Evolutionary conservation across 2,888 invertebrate genomes (phyloP).

Genomic region (Encarsia formosa): DNA sequence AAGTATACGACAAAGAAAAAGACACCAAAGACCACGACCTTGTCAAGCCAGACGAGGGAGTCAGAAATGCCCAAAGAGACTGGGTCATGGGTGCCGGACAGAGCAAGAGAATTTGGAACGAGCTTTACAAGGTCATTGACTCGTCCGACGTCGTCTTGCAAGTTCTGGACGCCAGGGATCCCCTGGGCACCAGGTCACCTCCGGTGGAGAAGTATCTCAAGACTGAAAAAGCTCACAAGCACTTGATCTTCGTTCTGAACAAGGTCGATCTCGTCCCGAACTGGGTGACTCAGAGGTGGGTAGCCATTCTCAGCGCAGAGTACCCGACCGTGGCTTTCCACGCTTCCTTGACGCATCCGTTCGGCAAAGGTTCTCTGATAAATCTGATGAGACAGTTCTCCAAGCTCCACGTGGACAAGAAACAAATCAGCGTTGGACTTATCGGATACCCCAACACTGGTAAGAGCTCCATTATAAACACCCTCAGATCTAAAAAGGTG

Average conservation of each 20-base stretch:
- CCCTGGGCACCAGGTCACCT: conserved; percentile 90
- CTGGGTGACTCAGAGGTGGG: conserved; percentile 98
- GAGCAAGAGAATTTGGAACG: conserved; percentile 97
- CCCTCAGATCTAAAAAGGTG: conserved; percentile 91
- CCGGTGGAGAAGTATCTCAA: conserved; percentile 84
- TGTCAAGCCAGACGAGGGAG: conserved; percentile 74
- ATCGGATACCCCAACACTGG: conserved; percentile 99
- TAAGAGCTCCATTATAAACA: conserved; percentile 97
- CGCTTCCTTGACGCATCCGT: conserved; percentile 97
- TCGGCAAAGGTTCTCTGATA: conserved; percentile 96
- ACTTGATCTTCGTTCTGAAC: conserved; percentile 93
- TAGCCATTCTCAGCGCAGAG: conserved; percentile 86
- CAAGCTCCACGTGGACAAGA: conserved; percentile 92
- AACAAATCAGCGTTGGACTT: conserved; percentile 97
- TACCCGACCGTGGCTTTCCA: conserved; percentile 98
- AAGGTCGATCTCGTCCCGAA: conserved; percentile 95
- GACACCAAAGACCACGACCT: conserved; percentile 72
- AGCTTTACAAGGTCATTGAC: conserved; percentile 97
- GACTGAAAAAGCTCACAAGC: conserved; percentile 95
- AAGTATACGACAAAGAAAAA: conserved; percentile 74
- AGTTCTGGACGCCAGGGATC: conserved; percentile 95
- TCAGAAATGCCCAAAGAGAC: conserved; percentile 78
- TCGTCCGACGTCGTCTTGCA: conserved; percentile 96
- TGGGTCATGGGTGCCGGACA: conserved; percentile 95
- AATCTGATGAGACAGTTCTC: conserved; percentile 93